Base-by-base conservation (phyloP, 2,888 invertebrate genomes). In the Camponotus fellah region DNA sequence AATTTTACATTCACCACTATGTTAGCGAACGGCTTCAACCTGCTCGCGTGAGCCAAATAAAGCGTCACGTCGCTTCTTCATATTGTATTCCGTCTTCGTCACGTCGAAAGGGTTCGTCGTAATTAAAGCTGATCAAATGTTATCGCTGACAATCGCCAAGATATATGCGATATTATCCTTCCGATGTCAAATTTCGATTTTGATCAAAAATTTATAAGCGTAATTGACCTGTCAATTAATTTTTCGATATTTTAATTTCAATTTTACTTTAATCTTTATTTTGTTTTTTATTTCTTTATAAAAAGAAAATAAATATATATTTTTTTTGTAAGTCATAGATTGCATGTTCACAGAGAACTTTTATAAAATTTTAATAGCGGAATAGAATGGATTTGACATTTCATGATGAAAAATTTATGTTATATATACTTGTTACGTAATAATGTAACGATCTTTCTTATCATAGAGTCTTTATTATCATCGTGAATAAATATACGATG, bases 1-100 rank as follows among this genome's bases (percentile, higher is more conserved):
- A 84, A 81, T 84, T 88, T 90, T 85, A 84, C 90, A 88, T 88
- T 89, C 90, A 88, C 86, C 87, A 75, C 64, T 83, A 64, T 64
- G 76, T 37, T 66, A 79, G 62, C 66, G 65, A 79, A 75, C 64
- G 60, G 77, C 86, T 80, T 77, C 82, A 79, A 82, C 65, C 74
- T 64, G 58, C 56, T 56, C 60, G 75, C 80, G 76, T 69, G 85
- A 76, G 81, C 84, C 84, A 87, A 87, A 88, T 89, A 87, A 85
- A 82, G 85, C 79, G 46, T 21, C 53, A 62, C 26, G 26, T 69
- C 56, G 77, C 75, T 69, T 49, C 66, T 82, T 88, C 84, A 69
- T 87, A 84, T 58, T 64, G 82, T 86, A 87, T 89, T 89, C 86
- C 69, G 49, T 64, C 14, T n/a, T 56, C 84, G 84, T 89, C 84